Base-by-base conservation (phyloP, 64 coral and sea anemone species). In the Cladopsammia gracilis region DNA sequence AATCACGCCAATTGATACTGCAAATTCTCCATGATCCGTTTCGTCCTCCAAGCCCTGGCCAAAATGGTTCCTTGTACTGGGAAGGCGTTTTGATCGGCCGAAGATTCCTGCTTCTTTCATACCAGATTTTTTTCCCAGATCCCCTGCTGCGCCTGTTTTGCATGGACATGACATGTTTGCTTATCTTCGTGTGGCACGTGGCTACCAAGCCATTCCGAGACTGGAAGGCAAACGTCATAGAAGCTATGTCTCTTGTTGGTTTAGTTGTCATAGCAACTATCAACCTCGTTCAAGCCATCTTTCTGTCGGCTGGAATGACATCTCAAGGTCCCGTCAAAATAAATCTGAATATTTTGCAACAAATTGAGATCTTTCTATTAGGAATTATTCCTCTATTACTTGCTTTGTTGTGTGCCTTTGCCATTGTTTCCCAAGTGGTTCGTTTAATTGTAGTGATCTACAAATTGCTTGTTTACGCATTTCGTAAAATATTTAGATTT, bases 51-150 rank as follows among this genome's bases (percentile, higher is more conserved):
- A 72, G 52, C 10, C 59, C 53, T 45, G 54, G 48, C 8, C 64
- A 53, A 26, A 18, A 13, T 83, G 95, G 95, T 3, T 71, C 95
- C 16, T 64, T 93, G 42, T 88, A 96, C 62, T 96, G 95, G 95
- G 90, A 96, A 73, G 93, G 95, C 53, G 62, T 96, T 71, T 58
- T 96, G 19, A 96, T 93, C 52, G 95, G 90, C 42, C 91, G 95
- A 77, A 25, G 95, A 61, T 93, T 96, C 34, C 22, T 96, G 9
- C 56, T 93, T 34, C 71, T 96, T 25, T 96, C 86, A 11, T 62
- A 85, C 19, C 70, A 88, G n/a, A 77, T 91, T 13, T 93, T 93
- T 79, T 78, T 96, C n/a, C 68, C 62, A 52, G 77, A 91, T 71
- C 95, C 95, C 26, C 83, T 93, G 43, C 14, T 93, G 15, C 95